These are phyloP conservation scores for Incurvaria masculella DNA, from an alignment of 2,888 invertebrate species.

Conservation along the genomic window DNA sequence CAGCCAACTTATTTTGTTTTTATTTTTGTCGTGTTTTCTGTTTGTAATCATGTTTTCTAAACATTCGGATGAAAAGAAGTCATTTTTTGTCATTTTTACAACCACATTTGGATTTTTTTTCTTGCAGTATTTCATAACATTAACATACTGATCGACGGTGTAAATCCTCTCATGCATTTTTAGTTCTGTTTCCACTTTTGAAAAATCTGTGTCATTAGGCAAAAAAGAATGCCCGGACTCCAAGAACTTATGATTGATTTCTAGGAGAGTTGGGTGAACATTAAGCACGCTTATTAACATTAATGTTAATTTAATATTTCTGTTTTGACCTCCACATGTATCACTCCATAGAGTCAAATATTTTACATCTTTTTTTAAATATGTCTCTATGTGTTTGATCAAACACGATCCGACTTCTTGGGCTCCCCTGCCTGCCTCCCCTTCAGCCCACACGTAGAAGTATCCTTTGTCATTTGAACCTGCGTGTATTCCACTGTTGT, in stretches of 20 bases:
- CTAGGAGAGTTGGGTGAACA: conserved; percentile 12
- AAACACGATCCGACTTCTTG: conserved; percentile 13
- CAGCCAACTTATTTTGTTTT: conserved; percentile 8
- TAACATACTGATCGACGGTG: conserved; percentile 11
- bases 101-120: conserved; percentile 9
- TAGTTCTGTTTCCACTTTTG: conserved; percentile 10
- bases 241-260: conserved; percentile 14
- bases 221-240: conserved; percentile 14
- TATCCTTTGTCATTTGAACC: conserved; percentile 8
- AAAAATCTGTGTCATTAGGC: conserved; percentile 14
- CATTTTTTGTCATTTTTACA: conserved; percentile 7
- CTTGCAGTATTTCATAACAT: conserved; percentile 9
- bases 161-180: conserved; percentile 11
- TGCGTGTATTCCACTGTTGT: conserved; percentile 15
- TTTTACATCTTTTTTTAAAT: conserved; percentile 3
- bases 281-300: conserved; percentile 17
- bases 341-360: conserved; percentile 13
- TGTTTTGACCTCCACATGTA: conserved; percentile 18
- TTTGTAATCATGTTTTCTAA: conserved; percentile 2
- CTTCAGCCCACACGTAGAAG: conserved; percentile 14
- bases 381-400: conserved; percentile 5
- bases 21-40: conserved; percentile 4
- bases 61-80: conserved; percentile 7
- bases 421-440: conserved; percentile 11
- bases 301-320: conserved; percentile 17